Evolutionary conservation across 1,140 invertebrate species (phyloP).

Genomic region (Cyclina sinensis): DNA sequence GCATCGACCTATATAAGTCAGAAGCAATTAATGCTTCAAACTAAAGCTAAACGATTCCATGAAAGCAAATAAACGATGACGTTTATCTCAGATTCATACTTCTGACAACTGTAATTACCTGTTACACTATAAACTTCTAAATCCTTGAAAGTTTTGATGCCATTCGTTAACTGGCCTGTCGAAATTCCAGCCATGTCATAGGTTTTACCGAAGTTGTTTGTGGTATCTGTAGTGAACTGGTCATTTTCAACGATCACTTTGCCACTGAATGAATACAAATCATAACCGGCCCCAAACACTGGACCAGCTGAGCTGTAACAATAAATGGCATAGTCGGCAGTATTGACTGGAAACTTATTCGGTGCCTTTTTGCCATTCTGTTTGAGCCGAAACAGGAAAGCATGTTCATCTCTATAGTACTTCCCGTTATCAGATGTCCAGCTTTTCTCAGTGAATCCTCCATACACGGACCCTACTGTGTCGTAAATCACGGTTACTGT

Average conservation of each 20-base stretch:
- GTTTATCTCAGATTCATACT: too few relatives aligned
- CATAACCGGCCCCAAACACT: conserved; percentile 33
- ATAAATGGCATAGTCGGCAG: not conserved
- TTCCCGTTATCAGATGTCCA: conserved; percentile 11
- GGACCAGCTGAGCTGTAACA: not conserved
- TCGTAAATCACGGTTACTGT: conserved; percentile 70
- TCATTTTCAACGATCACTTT: not conserved
- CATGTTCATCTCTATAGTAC: conserved; percentile 11
- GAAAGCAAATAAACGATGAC: too few relatives aligned
- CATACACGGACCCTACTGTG: conserved; percentile 66
- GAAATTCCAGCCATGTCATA: conserved; percentile 42
- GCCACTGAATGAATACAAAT: conserved; percentile 18
- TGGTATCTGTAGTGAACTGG: not conserved
- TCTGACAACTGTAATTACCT: too few relatives aligned
- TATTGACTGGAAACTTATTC: not conserved
- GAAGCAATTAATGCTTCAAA: too few relatives aligned
- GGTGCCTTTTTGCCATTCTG: not conserved
- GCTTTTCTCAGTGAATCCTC: conserved; percentile 58
- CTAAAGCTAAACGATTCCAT: too few relatives aligned
- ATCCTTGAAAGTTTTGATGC: conserved; percentile 28
- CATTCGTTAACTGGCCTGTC: not conserved
- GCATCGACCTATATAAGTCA: too few relatives aligned
- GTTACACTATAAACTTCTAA: conserved; percentile 61
- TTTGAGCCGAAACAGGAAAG: conserved; percentile 4
- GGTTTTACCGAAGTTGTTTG: not conserved